Conservation (phyloP, 2,888 invertebrate genomes). For the Hipparchia semele region DNA sequence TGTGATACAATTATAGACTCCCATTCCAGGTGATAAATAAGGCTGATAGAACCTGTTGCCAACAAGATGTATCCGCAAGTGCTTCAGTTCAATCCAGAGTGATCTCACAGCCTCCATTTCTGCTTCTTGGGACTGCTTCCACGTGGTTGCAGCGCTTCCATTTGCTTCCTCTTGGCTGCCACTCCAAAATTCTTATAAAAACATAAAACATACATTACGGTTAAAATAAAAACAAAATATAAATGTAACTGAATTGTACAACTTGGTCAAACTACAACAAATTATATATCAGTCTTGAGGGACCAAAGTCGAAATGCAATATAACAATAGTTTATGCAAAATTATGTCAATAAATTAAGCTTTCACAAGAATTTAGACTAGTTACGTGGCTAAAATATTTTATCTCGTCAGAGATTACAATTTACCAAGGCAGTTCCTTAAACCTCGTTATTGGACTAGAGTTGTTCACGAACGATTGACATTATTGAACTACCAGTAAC, state of each 20-base stretch:
- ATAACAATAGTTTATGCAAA: conserved; percentile 18
- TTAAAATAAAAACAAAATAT: background rate
- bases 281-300: background rate
- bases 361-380: conserved; percentile 13
- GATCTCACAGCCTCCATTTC: too few species aligned
- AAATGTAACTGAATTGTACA: background rate
- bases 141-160: too few species aligned
- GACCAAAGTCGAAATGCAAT: conserved; percentile 7
- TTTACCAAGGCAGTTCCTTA: conserved; percentile 31
- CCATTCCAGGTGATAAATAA: too few species aligned
- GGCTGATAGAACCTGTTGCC: too few species aligned
- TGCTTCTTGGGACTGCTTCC: too few species aligned
- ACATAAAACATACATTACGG: too few species aligned
- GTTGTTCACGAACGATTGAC: background rate
- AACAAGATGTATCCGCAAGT: too few species aligned
- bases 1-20: too few species aligned
- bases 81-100: too few species aligned
- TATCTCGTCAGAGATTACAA: conserved; percentile 26
- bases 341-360: conserved; percentile 16
- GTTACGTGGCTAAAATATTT: conserved; percentile 26
- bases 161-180: too few species aligned
- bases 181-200: too few species aligned
- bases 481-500: background rate
- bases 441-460: conserved; percentile 23
- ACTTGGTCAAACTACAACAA: background rate